Evolutionary conservation across 2,888 invertebrate species (phyloP).

Genomic region (Augochlorella aurata): DNA sequence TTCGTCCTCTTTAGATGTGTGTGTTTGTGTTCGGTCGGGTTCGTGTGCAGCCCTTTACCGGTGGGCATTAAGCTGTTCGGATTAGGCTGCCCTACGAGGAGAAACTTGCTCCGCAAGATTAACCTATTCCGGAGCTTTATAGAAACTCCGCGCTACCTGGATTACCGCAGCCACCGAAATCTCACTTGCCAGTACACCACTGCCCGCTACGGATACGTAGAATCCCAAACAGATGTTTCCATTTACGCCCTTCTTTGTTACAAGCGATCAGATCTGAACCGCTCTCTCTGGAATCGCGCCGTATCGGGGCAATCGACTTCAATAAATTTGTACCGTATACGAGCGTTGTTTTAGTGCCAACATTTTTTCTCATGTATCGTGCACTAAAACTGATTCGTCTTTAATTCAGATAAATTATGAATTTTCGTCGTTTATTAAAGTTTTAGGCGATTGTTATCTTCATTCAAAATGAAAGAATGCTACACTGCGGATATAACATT

Average conservation of each 20-base stretch:
- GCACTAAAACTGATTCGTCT: too few relatives aligned
- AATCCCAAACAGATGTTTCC: slow-evolving; percentile 78
- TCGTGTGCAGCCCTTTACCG: slow-evolving; percentile 43
- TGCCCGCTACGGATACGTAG: slow-evolving; percentile 68
- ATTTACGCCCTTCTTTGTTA: slow-evolving; percentile 64
- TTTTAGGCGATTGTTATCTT: too few relatives aligned
- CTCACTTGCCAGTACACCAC: slow-evolving; percentile 65
- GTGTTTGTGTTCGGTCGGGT: neutral
- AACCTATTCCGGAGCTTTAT: slow-evolving; percentile 76
- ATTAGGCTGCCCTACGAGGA: slow-evolving; percentile 70
- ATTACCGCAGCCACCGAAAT: slow-evolving; percentile 74
- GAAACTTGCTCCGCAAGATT: slow-evolving; percentile 75
- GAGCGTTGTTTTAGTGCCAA: neutral
- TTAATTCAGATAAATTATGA: too few relatives aligned
- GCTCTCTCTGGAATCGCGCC: neutral
- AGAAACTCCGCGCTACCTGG: slow-evolving; percentile 72
- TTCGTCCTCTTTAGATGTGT: neutral
- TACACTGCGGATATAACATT: too few relatives aligned
- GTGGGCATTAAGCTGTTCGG: slow-evolving; percentile 73
- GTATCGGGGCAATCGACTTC: slow-evolving; percentile 1
- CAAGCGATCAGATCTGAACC: slow-evolving; percentile 19
- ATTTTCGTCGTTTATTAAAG: too few relatives aligned
- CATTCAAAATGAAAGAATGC: too few relatives aligned
- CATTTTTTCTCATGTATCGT: neutral
- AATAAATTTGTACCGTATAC: neutral